Base-by-base conservation (phyloP, 2,888 invertebrate species). In the Ophion ellenae region DNA sequence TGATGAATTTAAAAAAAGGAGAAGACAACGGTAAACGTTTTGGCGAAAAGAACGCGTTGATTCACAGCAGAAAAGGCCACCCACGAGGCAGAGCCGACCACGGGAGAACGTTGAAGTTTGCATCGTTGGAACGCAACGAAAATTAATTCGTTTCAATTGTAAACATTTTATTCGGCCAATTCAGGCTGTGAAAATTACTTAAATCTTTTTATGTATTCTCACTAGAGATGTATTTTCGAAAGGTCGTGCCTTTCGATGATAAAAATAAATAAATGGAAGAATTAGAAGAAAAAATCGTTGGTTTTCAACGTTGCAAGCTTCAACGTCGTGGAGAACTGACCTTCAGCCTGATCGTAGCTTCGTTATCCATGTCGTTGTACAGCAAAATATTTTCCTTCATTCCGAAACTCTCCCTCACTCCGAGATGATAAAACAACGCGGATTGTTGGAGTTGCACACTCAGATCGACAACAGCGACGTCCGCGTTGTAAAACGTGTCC, bases 401-500 rank as follows among this genome's bases (percentile, higher is more conserved):
- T 84, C 98, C 98, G 95, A 99, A 99, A 93, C 99, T 99, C 94
- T 99, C 99, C 75, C 99, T 95, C 0, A 99, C 99, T 66, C 99
- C 99, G 73, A 99, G 96, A 93, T 99, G 99, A 95, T 99, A 99
- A 90, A 98, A 97, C 83, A 99, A 95, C 0, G 99, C 97, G 88
- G 98, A 98, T 94, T 99, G 99, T 94, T 99, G 99, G 40, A 97
- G 95, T 90, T 97, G 97, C 77, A 99, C 95, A 57, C 98, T 98
- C 89, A 99, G 95, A 94, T 99, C 99, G 66, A 99, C 98, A 63
- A 99, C 96, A 0, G 98, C 99, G 69, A 99, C 98, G 94, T 99
- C 99, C 0, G 99, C 99, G 96, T 99, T 99, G 94, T 99, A 99
- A 95, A 99, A 99, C 89, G 97, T 97, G 93, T 99, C 99, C 91